Evolutionary conservation across 23 tunicate species (phyloP).

Genomic region (Ascidia mentula): DNA sequence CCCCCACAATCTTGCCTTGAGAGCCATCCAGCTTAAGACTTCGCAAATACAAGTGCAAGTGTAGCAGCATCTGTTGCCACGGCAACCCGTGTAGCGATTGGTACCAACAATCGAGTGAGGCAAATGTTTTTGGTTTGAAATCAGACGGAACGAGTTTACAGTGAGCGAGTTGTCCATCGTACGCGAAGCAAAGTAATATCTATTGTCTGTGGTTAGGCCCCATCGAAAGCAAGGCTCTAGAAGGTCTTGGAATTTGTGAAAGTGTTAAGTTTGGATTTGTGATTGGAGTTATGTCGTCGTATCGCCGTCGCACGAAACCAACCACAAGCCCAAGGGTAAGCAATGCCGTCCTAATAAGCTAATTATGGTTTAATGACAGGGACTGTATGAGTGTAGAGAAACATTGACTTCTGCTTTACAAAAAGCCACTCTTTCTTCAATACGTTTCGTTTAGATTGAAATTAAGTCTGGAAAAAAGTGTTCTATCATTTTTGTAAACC

Average conservation of each 20-base stretch:
- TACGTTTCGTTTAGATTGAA: too few species aligned
- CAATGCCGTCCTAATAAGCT: too few species aligned
- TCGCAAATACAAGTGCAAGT: neutral
- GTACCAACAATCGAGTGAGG: too few species aligned
- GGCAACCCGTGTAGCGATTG: too few species aligned
- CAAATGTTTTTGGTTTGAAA: too few species aligned
- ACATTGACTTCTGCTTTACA: too few species aligned
- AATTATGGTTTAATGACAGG: too few species aligned
- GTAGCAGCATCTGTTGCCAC: neutral
- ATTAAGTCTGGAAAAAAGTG: too few species aligned
- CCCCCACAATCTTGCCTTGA: neutral
- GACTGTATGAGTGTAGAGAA: too few species aligned
- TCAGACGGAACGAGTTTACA: too few species aligned
- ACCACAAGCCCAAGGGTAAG: conserved; percentile 31
- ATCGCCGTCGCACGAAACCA: neutral
- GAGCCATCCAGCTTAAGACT: neutral
- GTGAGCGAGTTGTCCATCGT: neutral
- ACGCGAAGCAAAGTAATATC: neutral
- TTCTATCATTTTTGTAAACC: too few species aligned
- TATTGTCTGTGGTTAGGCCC: neutral
- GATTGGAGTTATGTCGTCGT: neutral
- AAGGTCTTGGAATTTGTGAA: neutral
- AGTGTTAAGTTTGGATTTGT: neutral
- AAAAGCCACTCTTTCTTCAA: too few species aligned
- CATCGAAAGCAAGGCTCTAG: neutral